A percentile compares a stretch with the other conserved stretches of the same genome.
These are phyloP conservation scores for Aix galericulata DNA, from an alignment of 2,113 vertebrate species.

Conservation along the genomic window DNA sequence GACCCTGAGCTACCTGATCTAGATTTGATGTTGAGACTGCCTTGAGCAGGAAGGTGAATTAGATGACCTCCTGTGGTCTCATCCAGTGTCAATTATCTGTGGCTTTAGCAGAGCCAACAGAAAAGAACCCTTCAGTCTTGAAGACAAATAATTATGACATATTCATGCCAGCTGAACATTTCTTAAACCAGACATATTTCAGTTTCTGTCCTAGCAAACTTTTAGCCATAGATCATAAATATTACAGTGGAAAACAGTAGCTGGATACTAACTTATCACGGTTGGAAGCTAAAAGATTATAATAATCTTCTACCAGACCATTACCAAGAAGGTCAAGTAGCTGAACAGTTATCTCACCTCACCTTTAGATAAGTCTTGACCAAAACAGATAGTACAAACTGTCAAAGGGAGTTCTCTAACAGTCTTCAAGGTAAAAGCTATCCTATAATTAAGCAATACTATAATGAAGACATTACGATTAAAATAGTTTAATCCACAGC, in stretches of 20 bases:
- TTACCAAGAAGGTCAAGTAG: constrained; percentile 58
- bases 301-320: constrained; percentile 54
- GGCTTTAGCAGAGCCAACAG: not conserved
- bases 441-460: not conserved
- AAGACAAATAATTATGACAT: not conserved
- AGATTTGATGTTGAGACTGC: not conserved
- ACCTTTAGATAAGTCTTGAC: constrained; percentile 26
- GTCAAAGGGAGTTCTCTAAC: not conserved
- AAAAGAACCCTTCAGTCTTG: not conserved
- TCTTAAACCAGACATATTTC: not conserved
- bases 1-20: not conserved
- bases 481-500: not conserved
- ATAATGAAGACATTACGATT: not conserved
- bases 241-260: constrained; percentile 27
- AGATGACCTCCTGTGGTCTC: not conserved
- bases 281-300: constrained; percentile 59
- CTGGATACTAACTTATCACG: constrained; percentile 43
- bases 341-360: constrained; percentile 13
- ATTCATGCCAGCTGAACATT: not conserved
- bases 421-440: not conserved
- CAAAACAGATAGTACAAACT: not conserved
- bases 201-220: not conserved
- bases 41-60: not conserved
- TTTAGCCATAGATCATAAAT: constrained; percentile 42
- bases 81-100: not conserved